These are phyloP conservation scores for Hycleus phaleratus DNA, from an alignment of 1,140 invertebrate genomes.

Conservation along the genomic window DNA sequence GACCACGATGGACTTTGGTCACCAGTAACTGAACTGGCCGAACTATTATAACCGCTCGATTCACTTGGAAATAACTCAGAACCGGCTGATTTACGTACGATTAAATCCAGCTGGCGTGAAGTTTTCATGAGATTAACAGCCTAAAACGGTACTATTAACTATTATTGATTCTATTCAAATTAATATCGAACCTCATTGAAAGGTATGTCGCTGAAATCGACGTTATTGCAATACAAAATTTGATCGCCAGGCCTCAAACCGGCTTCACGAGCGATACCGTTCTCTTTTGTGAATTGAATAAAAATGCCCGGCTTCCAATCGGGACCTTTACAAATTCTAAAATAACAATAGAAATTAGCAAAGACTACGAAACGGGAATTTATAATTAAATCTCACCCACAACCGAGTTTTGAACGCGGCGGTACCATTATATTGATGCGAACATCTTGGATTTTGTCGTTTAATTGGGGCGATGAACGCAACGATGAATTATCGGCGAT, in stretches of 20 bases:
- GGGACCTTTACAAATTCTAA: constrained; percentile 74
- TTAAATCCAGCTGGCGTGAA: constrained; percentile 61
- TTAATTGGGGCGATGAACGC: constrained; percentile 35
- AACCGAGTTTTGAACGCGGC: constrained; percentile 57
- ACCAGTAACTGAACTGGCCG: constrained; percentile 65
- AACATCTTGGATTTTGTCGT: constrained; percentile 44
- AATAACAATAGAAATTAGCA: not conserved
- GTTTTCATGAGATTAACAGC: constrained; percentile 71
- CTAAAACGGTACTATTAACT: constrained; percentile 34
- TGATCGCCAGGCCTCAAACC: constrained; percentile 87
- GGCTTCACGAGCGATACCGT: constrained; percentile 76
- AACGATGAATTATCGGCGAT: constrained; percentile 47
- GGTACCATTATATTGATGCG: constrained; percentile 56
- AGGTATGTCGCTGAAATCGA: constrained; percentile 63
- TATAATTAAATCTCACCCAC: constrained; percentile 46
- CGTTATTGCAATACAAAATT: constrained; percentile 83
- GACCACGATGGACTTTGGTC: constrained; percentile 59
- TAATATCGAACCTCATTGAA: constrained; percentile 59
- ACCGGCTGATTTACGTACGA: constrained; percentile 64
- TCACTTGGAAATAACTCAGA: constrained; percentile 69
- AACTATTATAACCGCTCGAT: constrained; percentile 72
- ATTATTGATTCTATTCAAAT: not conserved
- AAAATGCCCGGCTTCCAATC: constrained; percentile 80
- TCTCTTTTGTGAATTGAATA: constrained; percentile 84
- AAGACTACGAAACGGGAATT: not conserved